Evolutionary conservation across 2,797 vertebrate genomes (phyloP).

Genomic region (Sphenopsis melanotis): DNA sequence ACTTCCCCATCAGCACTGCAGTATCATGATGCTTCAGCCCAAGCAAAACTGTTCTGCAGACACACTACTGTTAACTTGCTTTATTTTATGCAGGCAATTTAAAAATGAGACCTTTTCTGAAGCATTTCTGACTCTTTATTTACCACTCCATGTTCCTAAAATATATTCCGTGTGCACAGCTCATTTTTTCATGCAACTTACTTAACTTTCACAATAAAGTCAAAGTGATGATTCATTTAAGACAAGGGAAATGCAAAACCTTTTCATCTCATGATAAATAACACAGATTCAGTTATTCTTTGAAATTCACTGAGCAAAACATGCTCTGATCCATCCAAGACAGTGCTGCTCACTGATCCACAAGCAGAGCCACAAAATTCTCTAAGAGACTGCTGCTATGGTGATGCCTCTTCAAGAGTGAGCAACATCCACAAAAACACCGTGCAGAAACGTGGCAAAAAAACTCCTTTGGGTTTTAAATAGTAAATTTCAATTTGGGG

Average conservation of each 20-base stretch:
- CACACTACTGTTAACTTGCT: neutral
- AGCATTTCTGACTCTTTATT: neutral
- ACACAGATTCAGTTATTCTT: neutral
- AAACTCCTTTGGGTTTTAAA: neutral
- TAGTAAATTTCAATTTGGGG: neutral
- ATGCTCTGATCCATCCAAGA: neutral
- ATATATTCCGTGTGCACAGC: neutral
- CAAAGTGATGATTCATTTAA: neutral
- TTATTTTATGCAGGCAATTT: neutral
- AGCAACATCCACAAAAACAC: neutral
- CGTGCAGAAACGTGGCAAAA: accelerated
- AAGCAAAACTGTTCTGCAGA: neutral
- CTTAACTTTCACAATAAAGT: neutral
- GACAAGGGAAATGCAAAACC: neutral
- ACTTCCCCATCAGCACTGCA: neutral
- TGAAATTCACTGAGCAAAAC: neutral
- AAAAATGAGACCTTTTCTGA: neutral
- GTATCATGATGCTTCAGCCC: neutral
- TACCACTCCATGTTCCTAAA: neutral
- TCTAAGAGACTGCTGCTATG: neutral
- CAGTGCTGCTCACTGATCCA: neutral
- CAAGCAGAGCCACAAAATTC: neutral
- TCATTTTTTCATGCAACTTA: neutral
- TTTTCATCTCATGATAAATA: neutral
- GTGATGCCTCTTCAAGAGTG: neutral